These are phyloP conservation scores for Esox niger DNA, from an alignment of 2,113 vertebrate genomes.

Conservation along the genomic window DNA sequence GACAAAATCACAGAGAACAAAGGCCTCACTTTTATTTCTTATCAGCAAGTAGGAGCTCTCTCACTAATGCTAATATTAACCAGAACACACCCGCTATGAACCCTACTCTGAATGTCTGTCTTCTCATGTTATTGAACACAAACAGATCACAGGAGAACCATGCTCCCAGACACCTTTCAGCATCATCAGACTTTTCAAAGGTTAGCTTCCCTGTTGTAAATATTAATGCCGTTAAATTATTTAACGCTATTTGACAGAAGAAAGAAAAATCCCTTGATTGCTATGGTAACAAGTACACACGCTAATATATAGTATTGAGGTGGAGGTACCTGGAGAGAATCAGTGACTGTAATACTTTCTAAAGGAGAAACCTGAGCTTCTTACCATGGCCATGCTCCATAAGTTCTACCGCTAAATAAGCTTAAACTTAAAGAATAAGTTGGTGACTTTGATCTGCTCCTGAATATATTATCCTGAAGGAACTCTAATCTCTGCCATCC, in stretches of 20 bases:
- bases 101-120: constrained; percentile 23
- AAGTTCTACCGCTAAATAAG: constrained; percentile 47
- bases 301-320: constrained; percentile 12
- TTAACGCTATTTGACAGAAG: constrained; percentile 27
- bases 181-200: constrained; percentile 38
- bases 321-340: constrained; percentile 7
- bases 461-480: constrained; percentile 49
- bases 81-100: background rate
- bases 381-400: constrained; percentile 19
- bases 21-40: constrained; percentile 14
- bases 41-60: constrained; percentile 6
- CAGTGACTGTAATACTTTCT: constrained; percentile 13
- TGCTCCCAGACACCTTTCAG: constrained; percentile 15
- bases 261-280: constrained; percentile 28
- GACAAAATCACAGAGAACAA: constrained; percentile 26
- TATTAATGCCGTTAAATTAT: constrained; percentile 58
- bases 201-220: constrained; percentile 42
- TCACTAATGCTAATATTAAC: constrained; percentile 19
- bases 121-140: constrained; percentile 3
- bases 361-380: constrained; percentile 2
- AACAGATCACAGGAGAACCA: constrained; percentile 32
- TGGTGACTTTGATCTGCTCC: constrained; percentile 51
- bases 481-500: constrained; percentile 46
- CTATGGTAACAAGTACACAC: constrained; percentile 43
- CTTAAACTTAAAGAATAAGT: constrained; percentile 40